Conservation (phyloP, 2,888 invertebrate species). For the Fragum fragum region DNA sequence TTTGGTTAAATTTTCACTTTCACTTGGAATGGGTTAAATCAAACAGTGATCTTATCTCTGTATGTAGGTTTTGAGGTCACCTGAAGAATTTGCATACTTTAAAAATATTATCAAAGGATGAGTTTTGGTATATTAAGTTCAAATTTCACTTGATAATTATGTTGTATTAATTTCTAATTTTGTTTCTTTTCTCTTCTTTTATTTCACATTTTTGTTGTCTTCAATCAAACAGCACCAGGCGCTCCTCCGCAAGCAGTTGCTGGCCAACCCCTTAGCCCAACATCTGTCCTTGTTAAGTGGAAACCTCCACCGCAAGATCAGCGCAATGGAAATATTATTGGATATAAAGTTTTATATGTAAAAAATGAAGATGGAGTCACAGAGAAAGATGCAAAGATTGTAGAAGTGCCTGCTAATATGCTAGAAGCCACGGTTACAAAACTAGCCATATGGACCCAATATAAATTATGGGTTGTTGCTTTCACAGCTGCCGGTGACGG, state of each 20-base stretch:
- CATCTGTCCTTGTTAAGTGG: slow-evolving; percentile 96
- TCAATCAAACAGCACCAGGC: slow-evolving; percentile 93
- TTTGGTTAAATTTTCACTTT: too few species aligned
- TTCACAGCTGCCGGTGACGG: slow-evolving; percentile 99
- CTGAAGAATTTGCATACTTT: too few species aligned
- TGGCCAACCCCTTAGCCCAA: slow-evolving; percentile 93
- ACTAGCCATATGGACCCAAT: slow-evolving; percentile 97
- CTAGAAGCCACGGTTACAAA: slow-evolving; percentile 92
- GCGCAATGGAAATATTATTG: slow-evolving; percentile 91
- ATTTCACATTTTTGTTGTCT: slow-evolving; percentile 67
- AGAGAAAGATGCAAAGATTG: slow-evolving; percentile 89
- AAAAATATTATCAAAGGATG: too few species aligned
- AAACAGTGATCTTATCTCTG: too few species aligned
- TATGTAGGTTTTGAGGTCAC: too few species aligned
- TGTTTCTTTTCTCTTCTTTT: slow-evolving; percentile 64
- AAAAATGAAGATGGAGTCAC: slow-evolving; percentile 86
- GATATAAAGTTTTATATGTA: slow-evolving; percentile 83
- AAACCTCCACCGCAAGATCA: slow-evolving; percentile 96
- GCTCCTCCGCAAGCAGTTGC: slow-evolving; percentile 98
- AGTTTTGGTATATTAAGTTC: not conserved
- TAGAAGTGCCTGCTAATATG: slow-evolving; percentile 80
- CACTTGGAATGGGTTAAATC: too few species aligned
- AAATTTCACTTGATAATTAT: not conserved
- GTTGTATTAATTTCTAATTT: slow-evolving; percentile 74
- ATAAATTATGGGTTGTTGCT: slow-evolving; percentile 98